Evolutionary conservation across 2,113 vertebrate genomes (phyloP), one percentile per base, ranked within the genome.

Genomic region (Morone saxatilis): DNA sequence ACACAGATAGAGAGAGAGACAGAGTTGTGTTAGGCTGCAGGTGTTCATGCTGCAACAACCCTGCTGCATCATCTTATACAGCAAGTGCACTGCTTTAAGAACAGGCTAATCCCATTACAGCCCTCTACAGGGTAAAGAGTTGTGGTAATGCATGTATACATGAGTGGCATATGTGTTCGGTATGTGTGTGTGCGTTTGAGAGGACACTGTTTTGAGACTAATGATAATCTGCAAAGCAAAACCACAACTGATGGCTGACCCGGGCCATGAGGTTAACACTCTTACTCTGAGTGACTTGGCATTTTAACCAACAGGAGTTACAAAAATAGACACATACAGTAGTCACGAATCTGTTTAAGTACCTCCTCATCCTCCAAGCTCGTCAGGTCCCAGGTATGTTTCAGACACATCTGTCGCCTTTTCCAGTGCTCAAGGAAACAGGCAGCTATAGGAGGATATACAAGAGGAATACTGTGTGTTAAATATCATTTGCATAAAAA

Each of bases 361-460:
- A 99, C 98, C 94, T 99, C 97, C 89, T 99, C 97, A 62, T 99
- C 98, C 74, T 99, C 98, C 62, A 99, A 81, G 36, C 97, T 98
- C 2, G 97, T 97, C 75, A 99, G 94, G 91, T 99, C 97, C 98
- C 98, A 99, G 67, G 95, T 95, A 88, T 99, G 98, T 91, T 95
- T 96, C 86, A 99, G 78, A 86, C 97, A 96, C 96, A 98, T 97
- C 93, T 99, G 98, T 45, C 96, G 91, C 69, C 98, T 96, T 75
- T 99, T 99, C 98, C 98, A 99, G 88, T 98, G 97, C 88, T 99
- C 98, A 40, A 98, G 96, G 89, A 99, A 99, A 93, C 97, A 98
- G 45, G 98, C 97, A 47, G 98, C 98, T 99, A 89, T 25, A 85
- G 72, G 74, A 81, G 53, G 6, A 76, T 14, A 81, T 50, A 81